Conservation (phyloP, 2,113 vertebrate species). For the Embiotoca jacksoni region DNA sequence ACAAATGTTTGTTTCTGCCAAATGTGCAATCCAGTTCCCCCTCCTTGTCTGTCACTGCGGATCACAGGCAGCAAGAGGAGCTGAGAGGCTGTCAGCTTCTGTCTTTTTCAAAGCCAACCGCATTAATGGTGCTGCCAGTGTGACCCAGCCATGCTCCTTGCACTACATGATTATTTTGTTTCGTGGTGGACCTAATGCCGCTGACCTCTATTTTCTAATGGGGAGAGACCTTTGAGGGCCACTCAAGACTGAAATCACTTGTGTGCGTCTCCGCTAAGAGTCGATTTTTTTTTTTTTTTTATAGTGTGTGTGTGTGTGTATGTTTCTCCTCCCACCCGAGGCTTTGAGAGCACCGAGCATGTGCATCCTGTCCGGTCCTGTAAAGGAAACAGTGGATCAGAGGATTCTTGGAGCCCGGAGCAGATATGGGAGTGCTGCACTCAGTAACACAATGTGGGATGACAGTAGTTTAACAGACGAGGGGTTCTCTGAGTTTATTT, state of each 20-base stretch:
- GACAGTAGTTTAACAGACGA: conserved; percentile 46
- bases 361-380: conserved; percentile 72
- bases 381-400: conserved; percentile 64
- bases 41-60: conserved; percentile 50
- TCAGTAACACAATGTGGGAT: conserved; percentile 45
- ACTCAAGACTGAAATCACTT: conserved; percentile 77
- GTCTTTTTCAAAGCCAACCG: conserved; percentile 59
- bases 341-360: conserved; percentile 70
- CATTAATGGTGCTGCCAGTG: conserved; percentile 71
- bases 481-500: conserved; percentile 2
- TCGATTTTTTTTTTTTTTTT: conserved; percentile 3
- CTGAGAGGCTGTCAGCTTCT: conserved; percentile 68
- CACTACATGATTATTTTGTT: conserved; percentile 73
- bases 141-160: conserved; percentile 61
- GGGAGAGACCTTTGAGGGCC: conserved; percentile 74
- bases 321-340: conserved; percentile 55
- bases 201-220: conserved; percentile 80
- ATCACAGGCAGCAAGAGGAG: conserved; percentile 59
- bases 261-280: conserved; percentile 51
- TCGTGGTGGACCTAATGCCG: conserved; percentile 68
- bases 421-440: conserved; percentile 51
- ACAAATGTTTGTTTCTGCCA: conserved; percentile 47
- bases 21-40: conserved; percentile 53
- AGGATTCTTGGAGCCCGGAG: conserved; percentile 63
- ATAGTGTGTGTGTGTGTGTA: conserved; percentile 5